Evolutionary conservation across 2,888 invertebrate species (phyloP).

Genomic region (Hirtodrosophila confusa): DNA sequence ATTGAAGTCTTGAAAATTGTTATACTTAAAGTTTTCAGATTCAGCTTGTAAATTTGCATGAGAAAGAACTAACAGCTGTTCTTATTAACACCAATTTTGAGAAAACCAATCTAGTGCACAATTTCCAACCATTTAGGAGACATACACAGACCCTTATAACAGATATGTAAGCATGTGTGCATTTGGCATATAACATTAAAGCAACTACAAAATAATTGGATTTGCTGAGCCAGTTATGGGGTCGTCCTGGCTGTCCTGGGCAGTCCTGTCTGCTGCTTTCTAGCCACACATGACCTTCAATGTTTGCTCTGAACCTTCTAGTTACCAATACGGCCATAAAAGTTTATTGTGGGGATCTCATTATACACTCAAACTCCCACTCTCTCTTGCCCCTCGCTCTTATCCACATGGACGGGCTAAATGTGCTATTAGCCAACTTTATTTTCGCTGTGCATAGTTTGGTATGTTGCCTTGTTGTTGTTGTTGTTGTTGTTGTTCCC

Average conservation of each 20-base stretch:
- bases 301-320: constrained; percentile 11
- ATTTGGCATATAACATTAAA: too few species aligned
- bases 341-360: constrained; percentile 10
- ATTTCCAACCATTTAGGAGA: too few species aligned
- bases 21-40: too few species aligned
- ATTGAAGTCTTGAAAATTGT: too few species aligned
- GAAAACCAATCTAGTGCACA: too few species aligned
- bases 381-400: neutral
- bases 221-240: neutral
- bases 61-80: too few species aligned
- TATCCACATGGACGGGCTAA: constrained; percentile 22
- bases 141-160: too few species aligned
- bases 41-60: too few species aligned
- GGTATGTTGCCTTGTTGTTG: constrained; percentile 9
- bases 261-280: constrained; percentile 7
- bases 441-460: constrained; percentile 20
- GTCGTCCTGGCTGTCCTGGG: too few species aligned
- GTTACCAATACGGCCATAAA: constrained; percentile 37
- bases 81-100: too few species aligned
- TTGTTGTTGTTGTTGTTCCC: constrained; percentile 28
- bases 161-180: too few species aligned
- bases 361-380: neutral
- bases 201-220: too few species aligned
- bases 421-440: constrained; percentile 60
- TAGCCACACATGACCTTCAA: constrained; percentile 39